Conservation (phyloP, 2,888 invertebrate genomes). For the Synanthedon tipuliformis region DNA sequence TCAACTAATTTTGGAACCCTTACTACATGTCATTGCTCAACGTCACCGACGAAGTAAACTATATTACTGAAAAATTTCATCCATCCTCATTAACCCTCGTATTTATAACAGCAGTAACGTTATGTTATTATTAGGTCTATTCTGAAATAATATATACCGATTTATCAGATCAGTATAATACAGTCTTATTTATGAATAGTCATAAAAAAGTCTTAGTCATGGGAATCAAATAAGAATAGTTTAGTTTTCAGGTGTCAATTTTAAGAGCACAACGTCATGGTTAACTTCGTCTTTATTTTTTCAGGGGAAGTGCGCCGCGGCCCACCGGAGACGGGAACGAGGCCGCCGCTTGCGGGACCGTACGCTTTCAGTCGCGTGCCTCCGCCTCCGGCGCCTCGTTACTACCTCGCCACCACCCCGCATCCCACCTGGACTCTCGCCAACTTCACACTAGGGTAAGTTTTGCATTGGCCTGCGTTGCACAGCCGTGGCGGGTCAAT, state of each 20-base stretch:
- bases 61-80: too few relatives aligned
- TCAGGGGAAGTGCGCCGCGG: slow-evolving; percentile 19
- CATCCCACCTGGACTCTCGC: slow-evolving; percentile 86
- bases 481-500: too few relatives aligned
- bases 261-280: neutral
- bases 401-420: slow-evolving; percentile 80
- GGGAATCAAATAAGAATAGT: neutral
- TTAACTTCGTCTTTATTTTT: neutral
- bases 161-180: too few relatives aligned
- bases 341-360: slow-evolving; percentile 87
- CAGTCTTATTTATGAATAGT: too few relatives aligned
- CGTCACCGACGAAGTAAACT: too few relatives aligned
- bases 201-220: neutral
- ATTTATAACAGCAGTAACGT: too few relatives aligned
- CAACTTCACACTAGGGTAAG: slow-evolving; percentile 82
- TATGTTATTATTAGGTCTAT: too few relatives aligned
- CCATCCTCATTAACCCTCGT: too few relatives aligned
- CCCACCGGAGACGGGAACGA: slow-evolving; percentile 68
- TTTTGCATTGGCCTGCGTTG: too few relatives aligned
- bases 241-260: neutral
- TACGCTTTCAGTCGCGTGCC: slow-evolving; percentile 92
- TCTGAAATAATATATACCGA: too few relatives aligned
- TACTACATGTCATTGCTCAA: too few relatives aligned
- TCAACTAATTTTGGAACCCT: too few relatives aligned
- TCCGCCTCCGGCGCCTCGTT: slow-evolving; percentile 82